A percentile compares a stretch with the other conserved stretches of the same genome.
phyloP scores from a whole-genome alignment of 2,888 invertebrate genomes.

The Spilosoma lubricipeda region DNA sequence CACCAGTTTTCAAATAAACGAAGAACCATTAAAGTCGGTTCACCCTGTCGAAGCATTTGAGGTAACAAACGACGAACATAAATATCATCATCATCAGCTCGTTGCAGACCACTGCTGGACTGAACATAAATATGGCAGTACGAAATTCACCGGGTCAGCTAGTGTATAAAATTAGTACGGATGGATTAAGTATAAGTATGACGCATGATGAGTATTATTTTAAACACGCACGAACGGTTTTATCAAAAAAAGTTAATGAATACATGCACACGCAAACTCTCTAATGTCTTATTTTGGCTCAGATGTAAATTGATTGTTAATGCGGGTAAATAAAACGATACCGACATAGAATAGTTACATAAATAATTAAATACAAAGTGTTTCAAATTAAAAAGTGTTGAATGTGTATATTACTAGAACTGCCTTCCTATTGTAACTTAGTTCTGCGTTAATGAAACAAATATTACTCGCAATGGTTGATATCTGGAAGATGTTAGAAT shows the following conservation, averaged over 20 bases:
- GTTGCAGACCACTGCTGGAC: too few relatives aligned
- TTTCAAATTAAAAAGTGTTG: background rate
- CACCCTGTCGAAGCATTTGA: too few relatives aligned
- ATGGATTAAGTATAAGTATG: background rate
- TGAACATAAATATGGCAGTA: too few relatives aligned
- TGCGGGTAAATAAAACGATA: background rate
- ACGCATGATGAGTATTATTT: background rate
- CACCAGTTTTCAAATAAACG: too few relatives aligned
- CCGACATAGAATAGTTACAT: background rate
- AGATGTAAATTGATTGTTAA: background rate
- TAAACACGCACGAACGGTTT: background rate
- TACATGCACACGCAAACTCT: background rate
- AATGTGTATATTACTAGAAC: background rate
- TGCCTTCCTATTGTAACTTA: too few relatives aligned
- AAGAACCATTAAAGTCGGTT: too few relatives aligned
- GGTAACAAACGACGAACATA: too few relatives aligned
- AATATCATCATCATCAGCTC: too few relatives aligned
- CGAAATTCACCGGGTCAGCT: too few relatives aligned
- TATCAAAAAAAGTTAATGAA: background rate
- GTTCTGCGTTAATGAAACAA: too few relatives aligned
- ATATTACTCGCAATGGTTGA: too few relatives aligned
- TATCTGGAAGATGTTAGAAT: background rate
- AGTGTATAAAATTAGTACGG: too few relatives aligned
- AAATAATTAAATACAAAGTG: background rate
- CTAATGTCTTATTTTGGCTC: background rate